phyloP scores from a whole-genome alignment of 2,888 invertebrate species.

The Sympetrum striolatum region DNA sequence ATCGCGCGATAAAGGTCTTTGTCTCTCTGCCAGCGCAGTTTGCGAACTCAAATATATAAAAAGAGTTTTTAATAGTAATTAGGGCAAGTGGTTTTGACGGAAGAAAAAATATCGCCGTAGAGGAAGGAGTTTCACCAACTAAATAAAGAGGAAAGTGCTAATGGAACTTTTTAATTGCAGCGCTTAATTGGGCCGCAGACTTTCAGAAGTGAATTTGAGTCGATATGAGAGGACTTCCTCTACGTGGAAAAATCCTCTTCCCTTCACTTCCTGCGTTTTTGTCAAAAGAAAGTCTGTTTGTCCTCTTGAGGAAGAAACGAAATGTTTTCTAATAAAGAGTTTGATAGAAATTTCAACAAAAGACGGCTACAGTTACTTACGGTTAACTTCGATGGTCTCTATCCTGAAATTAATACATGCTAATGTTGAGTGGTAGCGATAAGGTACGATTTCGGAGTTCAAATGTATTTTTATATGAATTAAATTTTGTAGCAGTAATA shows the following conservation, averaged over 20 bases:
- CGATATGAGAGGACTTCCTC: background rate
- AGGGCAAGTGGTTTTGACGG: background rate
- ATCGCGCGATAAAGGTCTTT: no score
- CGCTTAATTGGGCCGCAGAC: background rate
- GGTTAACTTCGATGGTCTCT: no score
- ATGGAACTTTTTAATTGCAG: background rate
- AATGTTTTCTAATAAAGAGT: background rate
- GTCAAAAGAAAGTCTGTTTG: background rate
- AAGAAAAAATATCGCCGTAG: background rate
- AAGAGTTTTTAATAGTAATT: background rate
- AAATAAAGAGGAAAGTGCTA: background rate
- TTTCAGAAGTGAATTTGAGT: background rate
- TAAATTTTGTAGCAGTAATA: no score
- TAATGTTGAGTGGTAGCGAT: no score
- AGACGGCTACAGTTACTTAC: no score
- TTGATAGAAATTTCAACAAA: background rate
- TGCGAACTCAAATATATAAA: background rate
- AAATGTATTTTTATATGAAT: no score
- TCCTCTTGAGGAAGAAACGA: background rate
- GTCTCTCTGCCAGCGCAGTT: background rate
- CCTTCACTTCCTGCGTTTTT: no score
- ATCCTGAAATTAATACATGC: no score
- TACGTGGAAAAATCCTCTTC: no score
- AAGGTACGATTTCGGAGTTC: no score
- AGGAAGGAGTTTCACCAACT: background rate